Base-by-base conservation (phyloP, 2,797 vertebrate genomes). In the Malurus splendens region DNA sequence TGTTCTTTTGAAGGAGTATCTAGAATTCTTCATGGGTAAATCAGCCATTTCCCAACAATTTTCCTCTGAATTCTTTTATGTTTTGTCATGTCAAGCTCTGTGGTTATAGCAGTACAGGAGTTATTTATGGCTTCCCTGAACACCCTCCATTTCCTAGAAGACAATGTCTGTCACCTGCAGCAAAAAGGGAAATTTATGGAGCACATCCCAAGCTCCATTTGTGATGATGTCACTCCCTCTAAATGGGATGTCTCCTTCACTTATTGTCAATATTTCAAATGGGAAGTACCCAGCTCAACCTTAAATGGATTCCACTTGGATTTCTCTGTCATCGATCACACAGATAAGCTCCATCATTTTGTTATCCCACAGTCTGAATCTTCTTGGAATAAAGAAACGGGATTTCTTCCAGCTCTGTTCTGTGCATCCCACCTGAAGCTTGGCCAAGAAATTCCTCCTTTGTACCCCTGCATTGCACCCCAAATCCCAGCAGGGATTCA, bases 211-310 rank as follows among this genome's bases (percentile, higher is more conserved):
- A 78, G 82, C 80, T 92, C 87, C 93, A 92, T 92, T 94, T 95
- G 85, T 81, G 92, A 81, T 95, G 92, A 95, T 87, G 92, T 95
- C 94, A 95, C 77, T 90, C 61, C 20, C 76, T 86, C 76, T 81
- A 87, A 83, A 72, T 76, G 83, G 73, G 87, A 76, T 92, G 93
- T 87, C 91, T 94, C 60, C 67, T 93, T 60, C 89, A 89, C 87
- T 89, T 70, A 60, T 4, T 78, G 82, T 25, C 92, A 92, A 76
- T 94, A 95, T 94, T 93, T 95, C 92, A 95, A 68, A 48, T 3
- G 45, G 73, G 60, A 81, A 87, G 70, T 39, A 83, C 76, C 80
- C 81, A 93, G 76, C 59, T 73, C 70, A 47, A 60, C 74, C 70
- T 86, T 52, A 72, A 75, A 75, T 83, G 74, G 76, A 28, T 87